A percentile compares a stretch with the other conserved stretches of the same genome.
phyloP scores from a whole-genome alignment of 2,113 vertebrate genomes.

The Riparia riparia region DNA sequence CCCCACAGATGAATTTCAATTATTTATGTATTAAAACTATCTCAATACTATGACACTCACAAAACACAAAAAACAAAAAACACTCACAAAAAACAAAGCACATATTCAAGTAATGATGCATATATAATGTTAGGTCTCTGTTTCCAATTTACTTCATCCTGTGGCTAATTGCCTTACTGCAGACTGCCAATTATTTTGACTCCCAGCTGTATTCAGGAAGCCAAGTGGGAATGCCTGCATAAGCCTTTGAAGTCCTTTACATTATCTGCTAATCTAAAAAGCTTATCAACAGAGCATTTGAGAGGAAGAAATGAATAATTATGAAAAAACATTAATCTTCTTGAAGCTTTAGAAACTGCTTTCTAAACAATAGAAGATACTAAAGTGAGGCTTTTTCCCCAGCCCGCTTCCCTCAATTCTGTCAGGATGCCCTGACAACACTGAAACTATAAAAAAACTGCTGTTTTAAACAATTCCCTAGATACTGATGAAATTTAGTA shows the following conservation, averaged over 20 bases:
- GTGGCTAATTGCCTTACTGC: conserved; percentile 23
- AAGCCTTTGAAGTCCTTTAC: conserved; percentile 53
- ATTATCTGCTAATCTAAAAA: conserved; percentile 53
- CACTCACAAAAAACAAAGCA: background rate
- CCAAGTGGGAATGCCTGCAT: background rate
- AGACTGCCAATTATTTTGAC: conserved; percentile 34
- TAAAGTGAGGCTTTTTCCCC: background rate
- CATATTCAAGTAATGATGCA: background rate
- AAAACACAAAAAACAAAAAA: too few species aligned
- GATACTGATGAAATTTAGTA: background rate
- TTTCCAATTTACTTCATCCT: conserved; percentile 25
- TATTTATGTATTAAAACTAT: background rate
- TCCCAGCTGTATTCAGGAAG: conserved; percentile 24
- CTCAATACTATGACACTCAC: background rate
- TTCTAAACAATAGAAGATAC: background rate
- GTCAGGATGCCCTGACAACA: background rate
- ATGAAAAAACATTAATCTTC: conserved; percentile 6
- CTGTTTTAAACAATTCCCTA: background rate
- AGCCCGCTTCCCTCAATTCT: background rate
- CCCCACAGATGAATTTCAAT: background rate
- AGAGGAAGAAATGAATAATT: conserved; percentile 34
- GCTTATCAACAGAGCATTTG: background rate
- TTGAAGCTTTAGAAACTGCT: background rate
- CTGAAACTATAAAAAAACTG: background rate
- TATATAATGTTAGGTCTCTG: background rate